These are phyloP conservation scores for Linnaemya vulpina DNA, from an alignment of 2,888 invertebrate genomes.

Conservation along the genomic window DNA sequence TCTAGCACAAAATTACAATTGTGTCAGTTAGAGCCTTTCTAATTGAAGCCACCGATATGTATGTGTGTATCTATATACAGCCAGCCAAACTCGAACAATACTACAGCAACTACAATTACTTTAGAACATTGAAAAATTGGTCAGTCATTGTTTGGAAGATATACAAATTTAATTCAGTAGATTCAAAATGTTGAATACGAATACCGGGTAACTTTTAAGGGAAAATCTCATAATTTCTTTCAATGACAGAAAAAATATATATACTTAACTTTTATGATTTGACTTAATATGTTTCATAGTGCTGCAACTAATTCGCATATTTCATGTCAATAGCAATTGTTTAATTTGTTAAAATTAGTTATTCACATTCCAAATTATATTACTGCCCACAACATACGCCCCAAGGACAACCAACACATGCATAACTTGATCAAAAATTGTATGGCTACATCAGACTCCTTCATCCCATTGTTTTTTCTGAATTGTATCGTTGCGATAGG, in stretches of 20 bases:
- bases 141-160: constrained; percentile 64
- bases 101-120: constrained; percentile 44
- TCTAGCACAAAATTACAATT: too few relatives aligned
- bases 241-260: background rate
- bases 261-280: too few relatives aligned
- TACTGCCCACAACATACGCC: constrained; percentile 61
- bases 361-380: constrained; percentile 73
- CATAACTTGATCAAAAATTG: constrained; percentile 44
- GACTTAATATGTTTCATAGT: background rate
- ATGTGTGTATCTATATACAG: background rate
- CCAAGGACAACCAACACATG: constrained; percentile 44
- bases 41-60: too few relatives aligned
- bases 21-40: too few relatives aligned
- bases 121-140: constrained; percentile 66
- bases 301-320: constrained; percentile 16
- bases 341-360: constrained; percentile 74
- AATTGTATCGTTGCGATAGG: too few relatives aligned
- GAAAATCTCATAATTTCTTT: constrained; percentile 34
- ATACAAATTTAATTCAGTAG: constrained; percentile 63
- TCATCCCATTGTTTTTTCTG: too few relatives aligned
- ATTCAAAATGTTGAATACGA: constrained; percentile 14
- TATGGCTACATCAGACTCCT: too few relatives aligned
- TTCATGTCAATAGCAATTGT: constrained; percentile 69
- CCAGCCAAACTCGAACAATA: constrained; percentile 51
- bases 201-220: constrained; percentile 38